Evolutionary conservation across 1,140 invertebrate species (phyloP), one percentile per base, ranked within the genome.

Genomic region (Drosophila kohkoa): DNA sequence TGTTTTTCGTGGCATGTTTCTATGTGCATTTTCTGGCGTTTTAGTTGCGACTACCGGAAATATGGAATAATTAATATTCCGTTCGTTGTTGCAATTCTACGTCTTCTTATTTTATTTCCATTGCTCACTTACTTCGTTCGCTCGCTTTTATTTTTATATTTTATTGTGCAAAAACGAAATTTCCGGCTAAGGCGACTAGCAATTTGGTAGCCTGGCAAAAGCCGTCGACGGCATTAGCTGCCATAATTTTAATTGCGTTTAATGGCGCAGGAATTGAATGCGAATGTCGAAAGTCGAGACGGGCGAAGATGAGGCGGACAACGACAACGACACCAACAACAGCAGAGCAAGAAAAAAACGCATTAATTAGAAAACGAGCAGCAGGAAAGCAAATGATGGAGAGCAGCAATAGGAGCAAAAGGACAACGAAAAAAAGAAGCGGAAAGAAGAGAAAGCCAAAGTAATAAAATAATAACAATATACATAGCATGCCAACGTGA

Each of bases 391-490:
- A n/a, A 58, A 25, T 11, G 13, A 28, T 7, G 35, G 11, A 62
- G 7, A 54, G 28, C 20, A 41, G 38, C 11, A 43, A n/a, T 13
- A 35, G 38, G 16, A 25, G 3, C 7, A 13, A 5, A 10, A 35
- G 30, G 10, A 20, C 11, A 13, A 11, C 2, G 8, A 8, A 28
- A 32, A 28, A 7, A 20, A 28, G 43, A 7, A 51, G 15, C 25
- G 38, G 32, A 13, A 10, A 13, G 41, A 45, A 13, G 41, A 72
- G 63, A 74, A 68, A 63, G 58, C 64, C 45, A 52, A 59, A 70
- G 81, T 85, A 86, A 85, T 85, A 85, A 77, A 75, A 81, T 81
- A 85, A 83, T 83, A 83, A 85, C 78, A 83, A 85, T 80, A 83
- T 65, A 55, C 25, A 52, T 73, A 66, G 77, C 74, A 71, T 49